A percentile compares a stretch with the other conserved stretches of the same genome.
phyloP scores from a whole-genome alignment of 2,888 invertebrate species.

The Vanessa cardui region DNA sequence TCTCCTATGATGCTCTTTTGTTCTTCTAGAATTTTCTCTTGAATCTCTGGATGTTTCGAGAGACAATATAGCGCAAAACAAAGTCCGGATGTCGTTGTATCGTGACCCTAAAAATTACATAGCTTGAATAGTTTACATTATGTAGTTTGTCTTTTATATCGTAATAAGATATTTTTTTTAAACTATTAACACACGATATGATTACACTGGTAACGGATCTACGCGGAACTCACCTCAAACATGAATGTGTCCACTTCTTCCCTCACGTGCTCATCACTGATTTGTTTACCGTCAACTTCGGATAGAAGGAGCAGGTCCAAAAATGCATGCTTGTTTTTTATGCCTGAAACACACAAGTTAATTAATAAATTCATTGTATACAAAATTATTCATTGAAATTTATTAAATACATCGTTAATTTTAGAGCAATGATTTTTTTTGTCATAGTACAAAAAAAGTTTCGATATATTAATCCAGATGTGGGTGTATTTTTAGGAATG shows the following conservation, averaged over 20 bases:
- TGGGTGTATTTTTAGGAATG: too few species aligned
- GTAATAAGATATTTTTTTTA: too few species aligned
- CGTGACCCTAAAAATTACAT: conserved; percentile 71
- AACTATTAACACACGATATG: neutral
- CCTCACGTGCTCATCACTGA: conserved; percentile 83
- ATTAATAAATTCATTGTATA: too few species aligned
- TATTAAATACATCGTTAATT: neutral
- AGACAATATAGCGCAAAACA: conserved; percentile 76
- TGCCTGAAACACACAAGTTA: conserved; percentile 55
- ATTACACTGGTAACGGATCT: too few species aligned
- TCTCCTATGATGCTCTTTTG: conserved; percentile 69
- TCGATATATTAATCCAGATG: too few species aligned
- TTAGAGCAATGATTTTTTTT: too few species aligned
- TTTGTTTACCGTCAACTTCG: conserved; percentile 77
- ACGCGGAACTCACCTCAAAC: conserved; percentile 83
- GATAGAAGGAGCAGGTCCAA: conserved; percentile 85
- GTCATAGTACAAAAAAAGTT: too few species aligned
- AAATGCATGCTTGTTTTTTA: conserved; percentile 85
- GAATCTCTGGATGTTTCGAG: conserved; percentile 75
- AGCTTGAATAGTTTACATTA: neutral
- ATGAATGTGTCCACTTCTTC: conserved; percentile 89
- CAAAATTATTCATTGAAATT: neutral
- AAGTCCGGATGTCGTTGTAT: conserved; percentile 83
- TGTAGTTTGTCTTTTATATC: too few species aligned
- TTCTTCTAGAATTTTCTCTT: conserved; percentile 78